A percentile compares a stretch with the other conserved stretches of the same genome.
phyloP scores from a whole-genome alignment of 2,888 invertebrate genomes.

The Idaea dimidiata region DNA sequence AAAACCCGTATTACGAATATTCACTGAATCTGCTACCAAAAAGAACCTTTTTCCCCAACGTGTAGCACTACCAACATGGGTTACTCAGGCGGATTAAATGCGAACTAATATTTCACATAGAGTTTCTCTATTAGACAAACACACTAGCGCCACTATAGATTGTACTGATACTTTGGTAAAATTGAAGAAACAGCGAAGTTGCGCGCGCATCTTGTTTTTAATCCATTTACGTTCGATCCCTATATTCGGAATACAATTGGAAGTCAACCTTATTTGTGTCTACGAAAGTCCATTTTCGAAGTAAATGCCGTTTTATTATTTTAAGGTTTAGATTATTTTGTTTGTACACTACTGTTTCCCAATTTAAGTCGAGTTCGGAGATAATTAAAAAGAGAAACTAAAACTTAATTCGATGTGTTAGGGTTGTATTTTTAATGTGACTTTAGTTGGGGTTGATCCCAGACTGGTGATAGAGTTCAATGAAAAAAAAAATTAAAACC shows the following conservation, averaged over 20 bases:
- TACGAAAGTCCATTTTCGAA: constrained; percentile 4
- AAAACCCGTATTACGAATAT: neutral
- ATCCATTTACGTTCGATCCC: constrained; percentile 62
- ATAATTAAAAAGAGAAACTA: neutral
- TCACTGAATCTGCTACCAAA: constrained; percentile 22
- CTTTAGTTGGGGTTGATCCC: neutral
- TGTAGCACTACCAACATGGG: constrained; percentile 20
- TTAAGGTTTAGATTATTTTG: neutral
- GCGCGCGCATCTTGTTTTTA: constrained; percentile 75
- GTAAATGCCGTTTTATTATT: neutral
- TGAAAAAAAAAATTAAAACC: no score
- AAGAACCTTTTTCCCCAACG: constrained; percentile 47
- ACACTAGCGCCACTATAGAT: neutral
- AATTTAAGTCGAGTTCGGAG: neutral
- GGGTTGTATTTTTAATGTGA: constrained; percentile 12
- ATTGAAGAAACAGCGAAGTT: constrained; percentile 37
- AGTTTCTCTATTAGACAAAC: neutral
- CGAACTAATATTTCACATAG: neutral
- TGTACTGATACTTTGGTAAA: neutral
- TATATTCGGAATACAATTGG: constrained; percentile 15
- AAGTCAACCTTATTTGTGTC: constrained; percentile 11
- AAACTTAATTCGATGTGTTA: constrained; percentile 7
- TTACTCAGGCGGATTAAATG: neutral
- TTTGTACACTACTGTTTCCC: neutral
- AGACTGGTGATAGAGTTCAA: neutral